Evolutionary conservation across 1,140 invertebrate species (phyloP), one percentile per base, ranked within the genome.

Genomic region (Paralvinella palmiformis): DNA sequence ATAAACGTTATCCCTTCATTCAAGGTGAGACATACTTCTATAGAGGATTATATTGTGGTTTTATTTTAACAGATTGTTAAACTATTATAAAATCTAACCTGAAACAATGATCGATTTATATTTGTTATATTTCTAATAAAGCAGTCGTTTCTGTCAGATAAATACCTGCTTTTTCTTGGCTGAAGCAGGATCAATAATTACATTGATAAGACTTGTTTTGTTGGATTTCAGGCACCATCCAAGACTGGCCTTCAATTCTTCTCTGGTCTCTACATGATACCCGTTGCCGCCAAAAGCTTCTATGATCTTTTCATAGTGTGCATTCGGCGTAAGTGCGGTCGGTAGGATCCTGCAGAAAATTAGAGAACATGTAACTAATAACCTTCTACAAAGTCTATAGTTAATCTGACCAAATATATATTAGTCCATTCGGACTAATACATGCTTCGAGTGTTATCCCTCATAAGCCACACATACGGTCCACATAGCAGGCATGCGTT

Each of bases 261-360:
- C 83, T 52, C 90, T 83, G 0, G 87, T 91, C 59, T 83, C 85
- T 63, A 88, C 92, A 68, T 90, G 87, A 71, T 89, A 85, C n/a
- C 94, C 94, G 66, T 85, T 85, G 3, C 88, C 89, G 35, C 83
- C 83, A 79, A 94, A 93, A 76, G 96, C 85, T 77, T 87, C 85
- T 82, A 93, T 88, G 84, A 97, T 88, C 72, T 89, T 89, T 75
- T 98, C 93, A 78, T 98, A 98, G 59, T 86, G 87, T 0, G 88
- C 86, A 74, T 88, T 86, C 31, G 86, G 86, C 50, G 86, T 85
- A 24, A 97, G 82, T 4, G 86, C 85, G 37, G 87, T 88, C 0
- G 94, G 91, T 56, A n/a, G n/a, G n/a, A 92, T 92, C 60, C 88
- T 87, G 48, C 92, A 95, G 75, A 59, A 83, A 85, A 73, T 41